These are phyloP conservation scores for Dipus sagitta DNA, from an alignment of 2,797 vertebrate species.

Conservation along the genomic window DNA sequence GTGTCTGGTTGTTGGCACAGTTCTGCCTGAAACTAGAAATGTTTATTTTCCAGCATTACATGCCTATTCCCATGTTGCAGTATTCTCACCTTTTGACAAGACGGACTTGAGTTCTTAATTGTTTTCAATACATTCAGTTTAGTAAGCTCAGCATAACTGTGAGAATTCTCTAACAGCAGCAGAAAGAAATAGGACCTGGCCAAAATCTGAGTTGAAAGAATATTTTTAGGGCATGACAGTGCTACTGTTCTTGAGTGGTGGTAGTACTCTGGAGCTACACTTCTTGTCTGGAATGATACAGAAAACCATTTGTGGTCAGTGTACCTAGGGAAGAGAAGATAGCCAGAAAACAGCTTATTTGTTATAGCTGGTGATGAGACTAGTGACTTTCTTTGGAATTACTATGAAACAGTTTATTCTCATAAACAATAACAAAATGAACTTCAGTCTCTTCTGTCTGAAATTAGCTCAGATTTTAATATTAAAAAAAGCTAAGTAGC, in stretches of 20 bases:
- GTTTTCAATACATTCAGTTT: neutral
- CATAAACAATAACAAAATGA: no score
- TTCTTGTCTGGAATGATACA: neutral
- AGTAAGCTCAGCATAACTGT: neutral
- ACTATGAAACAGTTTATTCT: no score
- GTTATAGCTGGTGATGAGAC: neutral
- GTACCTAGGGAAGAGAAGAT: no score
- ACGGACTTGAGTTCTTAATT: neutral
- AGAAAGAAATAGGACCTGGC: neutral
- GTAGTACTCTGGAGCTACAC: neutral
- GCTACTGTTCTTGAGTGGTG: neutral
- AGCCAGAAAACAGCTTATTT: neutral
- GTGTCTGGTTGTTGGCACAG: neutral
- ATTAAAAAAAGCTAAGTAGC: no score
- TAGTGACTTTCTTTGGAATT: no score
- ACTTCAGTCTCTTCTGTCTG: no score
- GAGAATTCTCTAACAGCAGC: neutral
- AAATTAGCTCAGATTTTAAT: no score
- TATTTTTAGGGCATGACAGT: neutral
- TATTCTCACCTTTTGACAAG: neutral
- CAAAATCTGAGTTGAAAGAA: neutral
- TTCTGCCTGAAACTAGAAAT: conserved; percentile 5
- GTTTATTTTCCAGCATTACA: neutral
- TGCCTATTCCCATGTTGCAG: neutral
- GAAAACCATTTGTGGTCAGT: neutral